A percentile compares a stretch with the other conserved stretches of the same genome.
phyloP scores from a whole-genome alignment of 2,797 vertebrate genomes.

The Alosa sapidissima region DNA sequence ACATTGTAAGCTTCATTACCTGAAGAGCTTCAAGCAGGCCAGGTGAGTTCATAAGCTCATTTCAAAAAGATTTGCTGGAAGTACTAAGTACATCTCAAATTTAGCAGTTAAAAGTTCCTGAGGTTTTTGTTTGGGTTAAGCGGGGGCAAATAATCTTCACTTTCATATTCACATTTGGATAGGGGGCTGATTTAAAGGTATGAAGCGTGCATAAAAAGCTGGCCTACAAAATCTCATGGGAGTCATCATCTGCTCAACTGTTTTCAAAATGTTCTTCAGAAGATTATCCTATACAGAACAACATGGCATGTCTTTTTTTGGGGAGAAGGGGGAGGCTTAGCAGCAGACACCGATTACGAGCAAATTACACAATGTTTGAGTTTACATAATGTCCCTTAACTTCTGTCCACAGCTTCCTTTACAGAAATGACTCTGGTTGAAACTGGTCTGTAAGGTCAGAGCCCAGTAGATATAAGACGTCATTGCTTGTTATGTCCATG shows the following conservation, averaged over 20 bases:
- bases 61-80: background rate
- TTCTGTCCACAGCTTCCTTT: background rate
- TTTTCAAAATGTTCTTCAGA: background rate
- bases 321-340: background rate
- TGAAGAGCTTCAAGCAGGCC: background rate
- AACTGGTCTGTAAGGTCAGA: background rate
- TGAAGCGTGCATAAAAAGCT: conserved; percentile 9
- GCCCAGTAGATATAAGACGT: background rate
- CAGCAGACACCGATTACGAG: background rate
- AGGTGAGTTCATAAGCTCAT: background rate
- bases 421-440: background rate
- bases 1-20: conserved; percentile 15
- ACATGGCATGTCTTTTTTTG: background rate
- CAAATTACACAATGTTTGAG: background rate
- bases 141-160: conserved; percentile 3
- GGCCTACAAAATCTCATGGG: background rate
- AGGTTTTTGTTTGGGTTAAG: conserved; percentile 23
- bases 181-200: background rate
- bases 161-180: conserved; percentile 7
- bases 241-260: background rate
- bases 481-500: conserved; percentile 9
- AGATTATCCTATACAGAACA: background rate
- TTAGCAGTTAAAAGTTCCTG: conserved; percentile 26
- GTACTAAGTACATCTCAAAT: background rate
- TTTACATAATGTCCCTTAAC: background rate